Conservation (phyloP, 2,888 invertebrate species). For the Synanthedon formicaeformis region DNA sequence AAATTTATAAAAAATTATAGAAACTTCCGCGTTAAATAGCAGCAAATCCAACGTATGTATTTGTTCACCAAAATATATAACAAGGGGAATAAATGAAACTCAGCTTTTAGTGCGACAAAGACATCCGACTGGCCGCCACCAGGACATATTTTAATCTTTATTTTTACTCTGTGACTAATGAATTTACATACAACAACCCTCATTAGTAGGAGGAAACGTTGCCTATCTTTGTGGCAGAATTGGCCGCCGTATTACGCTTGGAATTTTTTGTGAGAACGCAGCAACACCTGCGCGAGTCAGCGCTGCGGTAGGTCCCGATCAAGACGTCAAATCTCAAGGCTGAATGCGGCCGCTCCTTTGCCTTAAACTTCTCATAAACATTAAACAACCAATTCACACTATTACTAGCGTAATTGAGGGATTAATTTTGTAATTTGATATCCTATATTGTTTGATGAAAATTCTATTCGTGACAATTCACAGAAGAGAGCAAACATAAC, state of each 20-base stretch:
- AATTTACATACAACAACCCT: not conserved
- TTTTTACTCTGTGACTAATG: not conserved
- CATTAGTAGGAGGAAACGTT: not conserved
- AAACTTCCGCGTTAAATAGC: too few relatives aligned
- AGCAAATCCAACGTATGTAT: too few relatives aligned
- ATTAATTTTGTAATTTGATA: constrained; percentile 5
- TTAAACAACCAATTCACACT: constrained; percentile 36
- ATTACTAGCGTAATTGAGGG: constrained; percentile 30
- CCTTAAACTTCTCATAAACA: constrained; percentile 48
- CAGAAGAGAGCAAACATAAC: too few relatives aligned
- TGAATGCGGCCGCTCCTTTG: constrained; percentile 43
- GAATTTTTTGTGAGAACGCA: constrained; percentile 45
- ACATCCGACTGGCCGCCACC: too few relatives aligned
- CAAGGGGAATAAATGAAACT: too few relatives aligned
- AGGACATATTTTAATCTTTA: too few relatives aligned
- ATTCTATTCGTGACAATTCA: too few relatives aligned
- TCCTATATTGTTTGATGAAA: too few relatives aligned
- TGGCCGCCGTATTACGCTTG: constrained; percentile 57
- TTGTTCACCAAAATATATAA: too few relatives aligned
- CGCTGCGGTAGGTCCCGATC: constrained; percentile 69
- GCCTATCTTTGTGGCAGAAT: constrained; percentile 28
- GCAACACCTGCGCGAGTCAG: constrained; percentile 62
- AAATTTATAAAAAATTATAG: too few relatives aligned
- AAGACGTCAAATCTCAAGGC: constrained; percentile 69
- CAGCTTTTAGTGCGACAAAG: too few relatives aligned